Evolutionary conservation across 1,140 invertebrate species (phyloP), one percentile per base, ranked within the genome.

Genomic region (Zaprionus camerounensis): DNA sequence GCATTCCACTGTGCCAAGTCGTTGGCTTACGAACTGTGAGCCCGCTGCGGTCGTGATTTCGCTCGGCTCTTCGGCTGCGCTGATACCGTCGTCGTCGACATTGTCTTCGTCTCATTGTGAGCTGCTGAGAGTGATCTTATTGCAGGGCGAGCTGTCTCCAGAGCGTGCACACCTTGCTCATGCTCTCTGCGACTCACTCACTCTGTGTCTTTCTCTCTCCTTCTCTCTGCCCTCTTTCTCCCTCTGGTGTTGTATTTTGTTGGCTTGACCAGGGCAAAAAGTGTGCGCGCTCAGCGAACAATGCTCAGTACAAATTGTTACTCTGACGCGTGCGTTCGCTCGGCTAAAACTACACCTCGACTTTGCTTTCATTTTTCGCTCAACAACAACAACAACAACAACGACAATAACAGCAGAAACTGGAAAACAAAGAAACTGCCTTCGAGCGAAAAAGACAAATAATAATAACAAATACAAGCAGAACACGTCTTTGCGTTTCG

Each of bases 391-490:
- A 55, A 53, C 46, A 49, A 82, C 58, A 59, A 71, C 31, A 70
- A 72, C n/a, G n/a, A n/a, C n/a, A n/a, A n/a, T n/a, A n/a, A n/a
- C 62, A 70, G 56, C 49, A 58, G 58, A 69, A 46, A 65, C 56
- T 67, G 31, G 69, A 63, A 77, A 80, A 88, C 72, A 88, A 88
- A 88, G 82, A 91, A 88, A 88, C 81, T 76, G 79, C 56, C 68
- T 59, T 75, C 66, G 38, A 70, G 72, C 72, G 26, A 75, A 65
- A 70, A 64, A 65, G 15, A 57, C 31, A 72, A 49, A 74, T 28
- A 78, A 86, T 34, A 78, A 85, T 20, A 85, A 70, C 53, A 63
- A 70, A 46, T 53, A 69, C 34, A 64, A 75, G 70, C 44, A 68
- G 7, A 17, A 46, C 85, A 81, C 78, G 84, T 85, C 63, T 81